Base-by-base conservation (phyloP, 2,113 vertebrate species). In the Picathartes gymnocephalus region DNA sequence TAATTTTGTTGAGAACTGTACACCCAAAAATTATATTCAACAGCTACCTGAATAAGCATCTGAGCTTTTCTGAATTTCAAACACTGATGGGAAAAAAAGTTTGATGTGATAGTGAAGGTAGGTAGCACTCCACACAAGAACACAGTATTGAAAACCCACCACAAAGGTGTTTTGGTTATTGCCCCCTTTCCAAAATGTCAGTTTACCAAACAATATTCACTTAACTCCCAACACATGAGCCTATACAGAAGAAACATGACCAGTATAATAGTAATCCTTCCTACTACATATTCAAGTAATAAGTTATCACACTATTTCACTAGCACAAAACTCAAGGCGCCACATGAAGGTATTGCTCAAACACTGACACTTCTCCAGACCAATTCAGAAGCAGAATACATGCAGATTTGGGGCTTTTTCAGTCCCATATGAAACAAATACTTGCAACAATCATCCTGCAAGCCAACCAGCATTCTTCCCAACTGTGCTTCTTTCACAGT, bases 321-420 rank as follows among this genome's bases (percentile, higher is more conserved):
- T 50, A 68, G 60, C 31, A 53, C 15, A 14, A 56, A 69, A 27
- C 37, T 64, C 35, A 35, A 35, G 30, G 33, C 13, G 15, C 5
- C 31, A 27, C 30, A 54, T 45, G 7, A 6, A 66, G 78, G 0
- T 15, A 35, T 1, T 87, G 57, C 40, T 72, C 1, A 4, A 66
- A 69, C 8, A 35, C 0, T 0, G 17, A 78, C 15, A 33, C 28
- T 31, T 45, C 68, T 66, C 45, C 68, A 83, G 37, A 69, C 3
- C 16, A 33, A 33, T 4, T 24, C 62, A 64, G 31, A 68, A 69
- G 65, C 15, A 47, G 39, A 74, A 51, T 4, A 62, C 7, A 8
- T 0, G 1, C 1, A 69, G 13, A 37, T 12, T 13, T n/a, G 28
- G 15, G 37, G 1, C 8, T 39, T 53, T 53, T 44, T 54, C 12